These are phyloP conservation scores for Drosophila conformis DNA, from an alignment of 2,888 invertebrate species.

Conservation along the genomic window DNA sequence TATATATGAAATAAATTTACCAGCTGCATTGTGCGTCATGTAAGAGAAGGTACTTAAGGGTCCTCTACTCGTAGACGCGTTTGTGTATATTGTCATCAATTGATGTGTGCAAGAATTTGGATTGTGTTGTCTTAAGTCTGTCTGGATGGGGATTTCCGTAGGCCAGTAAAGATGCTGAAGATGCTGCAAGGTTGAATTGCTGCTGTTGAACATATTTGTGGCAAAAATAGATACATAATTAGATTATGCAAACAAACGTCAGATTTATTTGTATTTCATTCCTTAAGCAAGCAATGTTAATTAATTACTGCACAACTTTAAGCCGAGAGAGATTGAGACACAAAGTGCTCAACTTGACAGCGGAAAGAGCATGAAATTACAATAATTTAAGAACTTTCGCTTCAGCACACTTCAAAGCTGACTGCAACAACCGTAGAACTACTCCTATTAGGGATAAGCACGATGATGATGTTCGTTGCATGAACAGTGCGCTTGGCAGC, in stretches of 20 bases:
- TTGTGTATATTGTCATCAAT: conserved; percentile 7
- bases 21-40: background rate
- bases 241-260: conserved; percentile 72
- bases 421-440: conserved; percentile 8
- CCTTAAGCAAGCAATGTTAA: conserved; percentile 75
- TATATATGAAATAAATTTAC: conserved; percentile 31
- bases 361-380: conserved; percentile 56
- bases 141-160: conserved; percentile 9
- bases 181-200: conserved; percentile 28
- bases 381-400: conserved; percentile 73
- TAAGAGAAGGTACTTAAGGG: background rate
- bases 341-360: conserved; percentile 8
- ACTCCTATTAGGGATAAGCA: background rate
- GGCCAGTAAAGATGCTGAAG: conserved; percentile 26
- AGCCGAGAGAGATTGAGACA: conserved; percentile 16
- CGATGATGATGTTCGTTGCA: conserved; percentile 27
- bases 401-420: conserved; percentile 48
- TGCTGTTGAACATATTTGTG: conserved; percentile 42
- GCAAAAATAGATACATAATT: conserved; percentile 67
- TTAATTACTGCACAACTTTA: conserved; percentile 71
- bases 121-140: conserved; percentile 24
- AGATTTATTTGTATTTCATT: conserved; percentile 79
- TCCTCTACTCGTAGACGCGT: background rate
- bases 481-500: conserved; percentile 32
- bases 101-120: conserved; percentile 5